phyloP scores from a whole-genome alignment of 2,888 invertebrate genomes.

The Calliopum simillimum region DNA sequence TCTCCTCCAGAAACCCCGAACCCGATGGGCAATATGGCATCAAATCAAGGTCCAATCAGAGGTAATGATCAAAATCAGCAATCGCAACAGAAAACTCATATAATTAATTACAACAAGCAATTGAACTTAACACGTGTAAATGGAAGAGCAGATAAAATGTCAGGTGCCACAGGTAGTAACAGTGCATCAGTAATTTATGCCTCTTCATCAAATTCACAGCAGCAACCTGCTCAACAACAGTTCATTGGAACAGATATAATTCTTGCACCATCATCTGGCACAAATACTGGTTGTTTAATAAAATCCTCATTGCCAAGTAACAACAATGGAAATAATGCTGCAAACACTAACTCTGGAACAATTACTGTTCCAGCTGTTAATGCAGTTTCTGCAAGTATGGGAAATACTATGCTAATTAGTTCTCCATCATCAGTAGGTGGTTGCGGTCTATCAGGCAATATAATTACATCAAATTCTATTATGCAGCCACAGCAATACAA shows the following conservation, averaged over 20 bases:
- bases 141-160: constrained; percentile 58
- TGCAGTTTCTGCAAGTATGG: constrained; percentile 45
- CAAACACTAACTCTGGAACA: constrained; percentile 33
- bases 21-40: constrained; percentile 50
- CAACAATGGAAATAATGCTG: constrained; percentile 42
- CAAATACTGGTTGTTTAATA: constrained; percentile 46
- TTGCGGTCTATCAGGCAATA: constrained; percentile 52
- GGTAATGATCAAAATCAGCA: constrained; percentile 49
- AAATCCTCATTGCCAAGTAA: constrained; percentile 51
- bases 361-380: constrained; percentile 29
- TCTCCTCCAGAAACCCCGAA: constrained; percentile 67
- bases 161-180: constrained; percentile 43
- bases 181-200: constrained; percentile 51
- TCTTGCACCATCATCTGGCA: constrained; percentile 42
- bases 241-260: constrained; percentile 51
- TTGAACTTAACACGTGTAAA: constrained; percentile 62
- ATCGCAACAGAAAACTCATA: constrained; percentile 54
- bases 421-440: constrained; percentile 54
- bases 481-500: constrained; percentile 56
- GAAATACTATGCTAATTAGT: constrained; percentile 59
- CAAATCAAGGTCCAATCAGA: constrained; percentile 47
- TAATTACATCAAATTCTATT: constrained; percentile 56
- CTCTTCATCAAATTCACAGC: constrained; percentile 44
- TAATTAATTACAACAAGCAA: constrained; percentile 62
- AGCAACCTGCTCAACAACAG: constrained; percentile 41